Evolutionary conservation across 1,140 invertebrate genomes (phyloP), one percentile per base, ranked within the genome.

Genomic region (Caenorhabditis tropicalis): DNA sequence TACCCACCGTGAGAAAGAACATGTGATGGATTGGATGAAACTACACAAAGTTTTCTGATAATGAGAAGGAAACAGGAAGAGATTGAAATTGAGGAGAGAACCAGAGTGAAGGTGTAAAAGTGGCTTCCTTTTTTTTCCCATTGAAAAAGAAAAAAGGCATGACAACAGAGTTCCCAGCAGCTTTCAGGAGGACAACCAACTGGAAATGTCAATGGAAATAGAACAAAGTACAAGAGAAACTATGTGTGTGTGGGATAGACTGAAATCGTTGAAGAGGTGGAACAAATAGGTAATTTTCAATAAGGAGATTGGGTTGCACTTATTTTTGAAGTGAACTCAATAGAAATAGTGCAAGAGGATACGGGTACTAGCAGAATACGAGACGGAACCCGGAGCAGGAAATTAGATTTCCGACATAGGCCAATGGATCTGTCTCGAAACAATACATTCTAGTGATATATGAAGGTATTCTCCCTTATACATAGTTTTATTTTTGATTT

Each of bases 1-100:
- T 74, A 43, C 36, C 31, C n/a, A 43, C 19, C 65, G 65, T 74
- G 65, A 74, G 65, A 74, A 46, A 19, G 65, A 74, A 74, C 36
- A 46, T 74, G 65, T 74, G 33, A 43, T 74, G 15, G 29, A 74
- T 46, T 74, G 58, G 31, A 65, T 65, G 43, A 39, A 74, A 74
- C 65, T 74, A 74, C 65, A 46, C 65, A 46, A 24, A 74, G n/a
- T 39, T 74, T 10, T 29, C n/a, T 43, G 36, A 74, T 27, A 46
- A 74, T 43, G n/a, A 74, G 58, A 65, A 65, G 16, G 31, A 7
- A 29, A 10, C n/a, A 6, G 29, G 31, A 33, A 33, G 15, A 65
- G 58, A 65, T 65, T 65, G 36, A 65, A 33, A 36, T 33, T 65
- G 58, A 36, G 16, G 36, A 65, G 16, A 15, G 19, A 5, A 6